Conservation (phyloP, 2,888 invertebrate species). For the Temnothorax unifasciatus region DNA sequence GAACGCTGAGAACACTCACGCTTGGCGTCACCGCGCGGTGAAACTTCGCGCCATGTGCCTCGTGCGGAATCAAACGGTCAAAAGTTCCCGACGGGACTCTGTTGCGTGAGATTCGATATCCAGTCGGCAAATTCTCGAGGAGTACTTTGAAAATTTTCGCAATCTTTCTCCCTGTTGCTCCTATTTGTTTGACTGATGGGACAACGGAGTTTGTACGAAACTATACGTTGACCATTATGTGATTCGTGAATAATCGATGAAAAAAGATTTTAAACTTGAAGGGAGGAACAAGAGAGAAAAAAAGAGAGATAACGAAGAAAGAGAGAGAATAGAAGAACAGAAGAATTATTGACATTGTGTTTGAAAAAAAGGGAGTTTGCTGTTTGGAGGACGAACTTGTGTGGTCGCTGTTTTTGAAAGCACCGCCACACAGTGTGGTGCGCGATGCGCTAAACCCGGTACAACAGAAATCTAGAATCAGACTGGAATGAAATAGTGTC, state of each 20-base stretch:
- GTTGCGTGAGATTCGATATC: neutral
- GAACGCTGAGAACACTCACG: neutral
- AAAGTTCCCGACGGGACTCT: neutral
- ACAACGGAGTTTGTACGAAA: neutral
- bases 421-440: neutral
- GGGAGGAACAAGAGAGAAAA: neutral
- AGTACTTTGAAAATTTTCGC: neutral
- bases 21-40: conserved; percentile 11
- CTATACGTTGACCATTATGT: neutral
- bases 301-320: neutral
- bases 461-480: neutral
- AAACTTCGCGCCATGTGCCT: conserved; percentile 17
- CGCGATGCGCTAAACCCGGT: neutral
- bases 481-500: conserved; percentile 11
- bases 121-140: neutral
- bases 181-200: neutral
- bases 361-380: neutral
- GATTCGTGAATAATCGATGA: neutral
- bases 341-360: neutral
- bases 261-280: neutral
- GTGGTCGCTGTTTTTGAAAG: neutral
- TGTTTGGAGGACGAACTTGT: too few relatives aligned
- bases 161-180: neutral
- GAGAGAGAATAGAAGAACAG: neutral
- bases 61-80: neutral